Base-by-base conservation (phyloP, 1,140 invertebrate genomes). In the Pollicipes pollicipes region DNA sequence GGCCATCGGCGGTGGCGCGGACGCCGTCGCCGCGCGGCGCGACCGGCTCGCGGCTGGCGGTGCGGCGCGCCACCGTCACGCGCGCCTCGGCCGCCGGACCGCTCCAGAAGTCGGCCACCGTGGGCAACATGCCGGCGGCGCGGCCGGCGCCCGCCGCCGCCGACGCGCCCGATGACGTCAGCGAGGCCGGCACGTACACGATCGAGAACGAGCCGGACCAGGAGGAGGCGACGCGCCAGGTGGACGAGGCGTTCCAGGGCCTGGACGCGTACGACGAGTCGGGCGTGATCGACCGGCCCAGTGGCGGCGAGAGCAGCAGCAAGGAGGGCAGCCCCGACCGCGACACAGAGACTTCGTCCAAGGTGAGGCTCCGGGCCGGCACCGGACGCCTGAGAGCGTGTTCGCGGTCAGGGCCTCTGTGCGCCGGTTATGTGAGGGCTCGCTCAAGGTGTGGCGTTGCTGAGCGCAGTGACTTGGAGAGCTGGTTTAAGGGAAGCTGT, bases 131-230 rank as follows among this genome's bases (percentile, higher is more conserved):
- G 45, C 45, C 45, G 45, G 10, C 32, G 4, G 32, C 45, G 45
- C 45, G 45, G 17, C 6, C 13, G 32, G 30, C 13, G 67, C 32
- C 30, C 13, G 13, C 30, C 30, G 13, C 76, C 77, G n/a, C n/a
- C n/a, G 78, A 79, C 69, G 76, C 76, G 73, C 78, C 81, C 30
- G 89, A 88, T 74, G 87, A 88, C 31, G 83, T 86, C 0, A 91
- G 89, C 78, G 89, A 91, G 78, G 83, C 88, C 10, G 91, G 91
- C 32, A 95, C 91, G 0, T 95, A 94, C 74, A 94, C 91, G 0
- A 86, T 95, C 45, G 88, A 91, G 75, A 88, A 88, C 70, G 88
- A 91, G 74, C 88, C 88, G 0, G 90, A 91, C 76, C 89, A 90
- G 76, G 88, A 91, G 73, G 88, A 90, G 81, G 90, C 90, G 67